Evolutionary conservation across 2,888 invertebrate genomes (phyloP).

Genomic region (Anodontia alba): DNA sequence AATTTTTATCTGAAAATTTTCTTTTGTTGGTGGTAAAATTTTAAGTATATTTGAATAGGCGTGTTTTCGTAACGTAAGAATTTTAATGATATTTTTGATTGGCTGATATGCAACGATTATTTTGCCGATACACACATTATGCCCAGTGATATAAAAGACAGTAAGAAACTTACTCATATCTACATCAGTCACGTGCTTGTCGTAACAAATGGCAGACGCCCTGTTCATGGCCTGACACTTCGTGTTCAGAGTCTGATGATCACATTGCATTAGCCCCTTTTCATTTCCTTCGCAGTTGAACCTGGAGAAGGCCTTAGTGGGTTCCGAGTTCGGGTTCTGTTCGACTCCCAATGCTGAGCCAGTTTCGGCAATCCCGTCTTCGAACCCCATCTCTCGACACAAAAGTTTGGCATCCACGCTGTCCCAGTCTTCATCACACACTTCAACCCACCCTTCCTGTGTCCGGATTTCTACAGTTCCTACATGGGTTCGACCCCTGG

Average conservation of each 20-base stretch:
- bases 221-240: slow-evolving; percentile 58
- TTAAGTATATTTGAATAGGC: no score
- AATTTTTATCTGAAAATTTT: no score
- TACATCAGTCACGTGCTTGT: slow-evolving; percentile 19
- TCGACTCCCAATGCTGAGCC: slow-evolving; percentile 66
- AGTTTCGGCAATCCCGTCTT: slow-evolving; percentile 67
- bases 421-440: slow-evolving; percentile 73
- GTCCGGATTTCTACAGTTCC: slow-evolving; percentile 70
- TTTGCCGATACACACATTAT: no score
- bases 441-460: slow-evolving; percentile 67
- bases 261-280: slow-evolving; percentile 57
- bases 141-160: no score
- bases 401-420: slow-evolving; percentile 69
- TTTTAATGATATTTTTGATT: no score
- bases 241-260: slow-evolving; percentile 24
- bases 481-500: slow-evolving; percentile 66
- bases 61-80: no score
- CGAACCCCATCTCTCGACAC: slow-evolving; percentile 73
- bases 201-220: slow-evolving; percentile 68
- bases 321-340: slow-evolving; percentile 25
- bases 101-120: no score
- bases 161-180: slow-evolving; percentile 14
- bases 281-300: slow-evolving; percentile 63
- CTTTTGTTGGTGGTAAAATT: no score
- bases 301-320: slow-evolving; percentile 52